Evolutionary conservation across 2,113 vertebrate species (phyloP).

Genomic region (Zingel zingel): DNA sequence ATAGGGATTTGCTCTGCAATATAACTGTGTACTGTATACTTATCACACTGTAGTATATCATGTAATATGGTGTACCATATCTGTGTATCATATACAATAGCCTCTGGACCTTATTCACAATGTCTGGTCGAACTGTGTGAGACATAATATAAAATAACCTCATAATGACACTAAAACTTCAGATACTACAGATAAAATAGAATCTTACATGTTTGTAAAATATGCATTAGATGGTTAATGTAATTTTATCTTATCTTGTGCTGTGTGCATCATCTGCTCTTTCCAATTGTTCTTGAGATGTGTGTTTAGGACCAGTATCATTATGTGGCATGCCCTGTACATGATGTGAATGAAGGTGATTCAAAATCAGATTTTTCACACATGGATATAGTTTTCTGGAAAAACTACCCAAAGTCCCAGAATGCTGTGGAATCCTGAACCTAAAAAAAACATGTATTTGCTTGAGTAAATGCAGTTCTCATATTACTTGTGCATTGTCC

Average conservation of each 20-base stretch:
- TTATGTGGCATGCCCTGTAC: background rate
- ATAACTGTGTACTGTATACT: background rate
- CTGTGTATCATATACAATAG: background rate
- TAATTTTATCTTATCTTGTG: background rate
- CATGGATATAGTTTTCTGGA: background rate
- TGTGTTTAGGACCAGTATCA: constrained; percentile 17
- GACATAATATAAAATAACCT: background rate
- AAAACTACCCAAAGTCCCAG: background rate
- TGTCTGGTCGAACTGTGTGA: background rate
- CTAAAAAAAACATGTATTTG: background rate
- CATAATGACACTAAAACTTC: background rate
- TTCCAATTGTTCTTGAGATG: background rate
- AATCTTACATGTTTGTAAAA: background rate
- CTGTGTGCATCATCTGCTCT: background rate
- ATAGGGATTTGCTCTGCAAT: background rate
- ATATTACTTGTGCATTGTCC: constrained; percentile 6
- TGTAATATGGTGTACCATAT: background rate
- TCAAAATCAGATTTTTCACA: constrained; percentile 18
- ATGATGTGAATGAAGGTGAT: background rate
- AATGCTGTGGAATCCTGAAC: constrained; percentile 1
- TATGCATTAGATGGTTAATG: background rate
- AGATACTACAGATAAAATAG: background rate
- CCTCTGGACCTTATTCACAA: background rate
- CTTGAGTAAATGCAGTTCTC: constrained; percentile 6
- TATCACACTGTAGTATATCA: background rate